These are phyloP conservation scores for Nesoenas mayeri DNA, from an alignment of 2,113 vertebrate genomes.

Conservation along the genomic window DNA sequence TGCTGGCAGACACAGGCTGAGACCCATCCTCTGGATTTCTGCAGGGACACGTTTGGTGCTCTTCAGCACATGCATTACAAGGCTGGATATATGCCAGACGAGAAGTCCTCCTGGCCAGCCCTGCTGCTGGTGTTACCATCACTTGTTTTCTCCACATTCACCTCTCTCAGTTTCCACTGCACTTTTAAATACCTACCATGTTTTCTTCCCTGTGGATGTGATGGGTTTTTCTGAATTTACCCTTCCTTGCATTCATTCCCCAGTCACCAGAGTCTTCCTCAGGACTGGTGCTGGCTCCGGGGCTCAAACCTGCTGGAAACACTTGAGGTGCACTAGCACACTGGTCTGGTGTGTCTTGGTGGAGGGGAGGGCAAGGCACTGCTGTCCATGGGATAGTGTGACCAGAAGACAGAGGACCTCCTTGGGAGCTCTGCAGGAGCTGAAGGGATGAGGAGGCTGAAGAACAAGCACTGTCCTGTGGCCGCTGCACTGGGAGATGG, in stretches of 20 bases:
- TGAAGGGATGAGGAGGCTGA: neutral
- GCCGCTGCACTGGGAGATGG: fast-evolving
- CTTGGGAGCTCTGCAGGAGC: neutral
- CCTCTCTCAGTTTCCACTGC: neutral
- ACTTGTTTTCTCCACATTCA: neutral
- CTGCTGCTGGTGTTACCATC: neutral
- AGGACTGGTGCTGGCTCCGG: neutral
- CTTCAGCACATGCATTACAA: neutral
- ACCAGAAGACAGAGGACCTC: neutral
- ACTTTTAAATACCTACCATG: neutral
- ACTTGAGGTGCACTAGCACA: neutral
- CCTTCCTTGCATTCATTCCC: neutral
- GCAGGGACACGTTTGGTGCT: neutral
- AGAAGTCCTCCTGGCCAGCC: neutral
- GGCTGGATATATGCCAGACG: neutral
- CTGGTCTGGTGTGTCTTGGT: neutral
- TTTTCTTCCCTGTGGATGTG: fast-evolving
- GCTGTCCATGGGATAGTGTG: neutral
- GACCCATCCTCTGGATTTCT: neutral
- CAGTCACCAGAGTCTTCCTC: neutral
- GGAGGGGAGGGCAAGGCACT: neutral
- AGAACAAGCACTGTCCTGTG: neutral
- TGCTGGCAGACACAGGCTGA: neutral
- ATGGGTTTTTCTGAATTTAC: neutral
- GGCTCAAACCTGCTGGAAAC: neutral